Evolutionary conservation across 37 sponge, comb jelly and placozoan genomes (phyloP), one percentile per base, ranked within the genome.

Genomic region (Crambe crambe): DNA sequence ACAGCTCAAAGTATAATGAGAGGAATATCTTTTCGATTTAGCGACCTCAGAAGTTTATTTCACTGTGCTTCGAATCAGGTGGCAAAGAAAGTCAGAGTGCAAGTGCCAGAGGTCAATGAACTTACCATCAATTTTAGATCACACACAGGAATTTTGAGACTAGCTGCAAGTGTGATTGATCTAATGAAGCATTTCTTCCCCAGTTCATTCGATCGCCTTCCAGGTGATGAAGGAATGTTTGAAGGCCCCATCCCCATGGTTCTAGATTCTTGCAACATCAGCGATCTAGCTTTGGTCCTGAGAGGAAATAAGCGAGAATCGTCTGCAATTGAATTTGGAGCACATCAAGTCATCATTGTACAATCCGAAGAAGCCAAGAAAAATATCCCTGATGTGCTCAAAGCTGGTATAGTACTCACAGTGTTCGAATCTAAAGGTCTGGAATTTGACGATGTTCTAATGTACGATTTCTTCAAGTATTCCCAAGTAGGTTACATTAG

Each of bases 1-100:
- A 89, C 89, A 27, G 95, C 95, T 2, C 95, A 94, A 64, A 85
- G 89, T 61, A 90, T 94, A 10, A 94, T 94, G 95, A 62, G 86
- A 42, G 95, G 95, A n/a, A 80, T 94, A 4, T 72, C 88, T 2
- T 94, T 94, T 60, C 72, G 95, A 41, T 94, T 94, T 39, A 42
- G 59, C 31, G 95, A 94, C 43, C 62, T 94, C 1, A 39, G 78
- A 31, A 74, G 84, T 0, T 60, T 90, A 9, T 94, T 94, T 57
- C 82, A 90, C 70, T 2, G 57, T 26, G 47, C 36, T 1, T 54
- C 79, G 36, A 51, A 68, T 22, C 32, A 61, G 10, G 64, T 37
- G 15, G 18, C 23, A 2, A 60, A 69, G 42, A 20, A 0, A 27
- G 37, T 10, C 12, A 2, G 15, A 3, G 69, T 44, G 15, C 43